Percentiles rank a stretch among this genome's conserved stretches.
These are phyloP conservation scores for Entelurus aequoreus DNA, from an alignment of 2,113 vertebrate genomes.

Conservation along the genomic window DNA sequence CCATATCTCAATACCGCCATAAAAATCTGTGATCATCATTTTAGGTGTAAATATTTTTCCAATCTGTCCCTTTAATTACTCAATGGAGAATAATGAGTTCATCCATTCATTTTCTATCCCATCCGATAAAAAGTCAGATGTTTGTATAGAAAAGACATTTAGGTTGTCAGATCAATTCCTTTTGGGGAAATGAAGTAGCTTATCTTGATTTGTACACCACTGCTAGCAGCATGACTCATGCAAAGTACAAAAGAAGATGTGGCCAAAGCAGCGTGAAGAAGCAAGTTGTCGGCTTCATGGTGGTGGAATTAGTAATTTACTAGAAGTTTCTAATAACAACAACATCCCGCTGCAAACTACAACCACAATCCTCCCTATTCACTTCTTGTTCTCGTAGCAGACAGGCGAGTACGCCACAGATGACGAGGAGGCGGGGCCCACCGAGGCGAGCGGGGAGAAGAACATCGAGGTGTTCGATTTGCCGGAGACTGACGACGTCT, in stretches of 20 bases:
- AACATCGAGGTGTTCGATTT: conserved; percentile 95
- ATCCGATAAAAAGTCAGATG: too few species aligned
- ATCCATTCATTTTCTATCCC: too few species aligned
- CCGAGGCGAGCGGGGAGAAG: conserved; percentile 77
- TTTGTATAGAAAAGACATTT: conserved; percentile 16
- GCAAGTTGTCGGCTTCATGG: not conserved
- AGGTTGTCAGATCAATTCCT: conserved; percentile 28
- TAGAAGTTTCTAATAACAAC: not conserved
- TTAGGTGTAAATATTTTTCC: too few species aligned
- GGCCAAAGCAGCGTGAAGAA: conserved; percentile 7
- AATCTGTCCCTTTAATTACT: too few species aligned
- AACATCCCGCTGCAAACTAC: too few species aligned
- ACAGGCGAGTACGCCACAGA: conserved; percentile 98
- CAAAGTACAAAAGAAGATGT: conserved; percentile 11
- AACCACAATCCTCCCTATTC: not conserved
- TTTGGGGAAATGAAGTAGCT: conserved; percentile 15
- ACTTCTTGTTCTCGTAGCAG: conserved; percentile 64
- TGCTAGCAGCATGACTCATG: conserved; percentile 18
- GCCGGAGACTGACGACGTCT: conserved; percentile 89
- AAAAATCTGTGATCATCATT: too few species aligned
- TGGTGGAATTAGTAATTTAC: not conserved
- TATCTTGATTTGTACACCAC: conserved; percentile 34
- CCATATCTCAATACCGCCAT: too few species aligned
- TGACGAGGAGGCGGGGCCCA: conserved; percentile 83
- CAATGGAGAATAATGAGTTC: too few species aligned